Conservation (phyloP, 2,797 vertebrate genomes). For the Anolis apletophallus region DNA sequence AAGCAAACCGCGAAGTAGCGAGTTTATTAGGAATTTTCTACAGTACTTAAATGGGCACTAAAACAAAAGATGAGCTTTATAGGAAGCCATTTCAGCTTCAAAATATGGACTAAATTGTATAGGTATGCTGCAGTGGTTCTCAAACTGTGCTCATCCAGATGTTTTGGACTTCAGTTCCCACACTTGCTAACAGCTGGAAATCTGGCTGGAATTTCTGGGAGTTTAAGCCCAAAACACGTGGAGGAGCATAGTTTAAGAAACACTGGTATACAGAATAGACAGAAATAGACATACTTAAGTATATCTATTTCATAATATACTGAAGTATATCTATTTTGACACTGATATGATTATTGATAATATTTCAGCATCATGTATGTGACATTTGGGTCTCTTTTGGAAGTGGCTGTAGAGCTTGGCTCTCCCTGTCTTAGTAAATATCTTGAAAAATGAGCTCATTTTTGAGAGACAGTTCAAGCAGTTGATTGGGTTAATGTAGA, state of each 20-base stretch:
- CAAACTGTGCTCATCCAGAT: no score
- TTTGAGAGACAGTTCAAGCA: slow-evolving; percentile 25
- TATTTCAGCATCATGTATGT: not conserved
- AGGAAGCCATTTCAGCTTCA: not conserved
- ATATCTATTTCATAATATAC: no score
- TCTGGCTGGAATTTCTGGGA: no score
- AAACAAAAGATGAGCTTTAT: not conserved
- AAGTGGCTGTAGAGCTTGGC: not conserved
- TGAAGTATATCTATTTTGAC: not conserved
- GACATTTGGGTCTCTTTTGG: not conserved
- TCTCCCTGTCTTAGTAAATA: not conserved
- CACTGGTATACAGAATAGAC: not conserved
- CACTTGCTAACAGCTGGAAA: no score
- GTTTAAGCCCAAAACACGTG: no score
- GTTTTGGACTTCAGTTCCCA: no score
- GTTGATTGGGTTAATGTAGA: slow-evolving; percentile 44
- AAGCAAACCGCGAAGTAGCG: no score
- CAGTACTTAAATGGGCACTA: not conserved
- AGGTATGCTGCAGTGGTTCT: not conserved
- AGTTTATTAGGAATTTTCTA: not conserved
- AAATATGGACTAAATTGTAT: not conserved
- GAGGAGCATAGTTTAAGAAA: no score
- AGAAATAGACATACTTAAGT: no score
- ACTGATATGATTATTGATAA: not conserved
- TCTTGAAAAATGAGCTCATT: slow-evolving; percentile 39